Conservation (phyloP, 2,113 vertebrate species). For the Choloepus hoffmanni region DNA sequence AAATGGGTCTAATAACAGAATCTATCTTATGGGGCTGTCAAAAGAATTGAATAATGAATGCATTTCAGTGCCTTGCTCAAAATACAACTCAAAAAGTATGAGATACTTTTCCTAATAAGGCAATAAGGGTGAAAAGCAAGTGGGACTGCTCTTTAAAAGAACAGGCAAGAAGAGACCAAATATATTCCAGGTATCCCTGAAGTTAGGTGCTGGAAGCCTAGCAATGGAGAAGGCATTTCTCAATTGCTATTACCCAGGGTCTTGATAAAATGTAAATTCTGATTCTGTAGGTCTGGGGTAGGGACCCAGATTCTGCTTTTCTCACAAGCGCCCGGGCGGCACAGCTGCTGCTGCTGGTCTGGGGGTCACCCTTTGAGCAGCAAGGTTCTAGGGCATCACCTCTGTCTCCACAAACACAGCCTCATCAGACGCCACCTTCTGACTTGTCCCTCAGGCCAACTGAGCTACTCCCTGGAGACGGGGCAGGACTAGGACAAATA, state of each 20-base stretch:
- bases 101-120: conserved; percentile 41
- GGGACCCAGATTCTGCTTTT: neutral
- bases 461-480: neutral
- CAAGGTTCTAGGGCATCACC: neutral
- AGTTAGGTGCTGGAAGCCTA: neutral
- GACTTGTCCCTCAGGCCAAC: neutral
- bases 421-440: neutral
- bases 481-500: neutral
- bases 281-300: neutral
- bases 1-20: conserved; percentile 29
- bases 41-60: conserved; percentile 22
- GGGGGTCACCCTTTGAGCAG: neutral
- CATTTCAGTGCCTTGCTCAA: conserved; percentile 44
- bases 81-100: conserved; percentile 36
- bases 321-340: neutral
- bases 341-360: rapidly evolving
- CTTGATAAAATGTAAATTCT: neutral
- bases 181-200: neutral
- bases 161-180: neutral
- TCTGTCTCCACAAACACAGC: neutral
- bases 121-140: conserved; percentile 49
- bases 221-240: neutral
- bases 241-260: neutral
- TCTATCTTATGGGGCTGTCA: neutral
- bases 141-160: conserved; percentile 33